Evolutionary conservation across 2,888 invertebrate genomes (phyloP), one percentile per base, ranked within the genome.

Genomic region (Cheilosia scutellata): DNA sequence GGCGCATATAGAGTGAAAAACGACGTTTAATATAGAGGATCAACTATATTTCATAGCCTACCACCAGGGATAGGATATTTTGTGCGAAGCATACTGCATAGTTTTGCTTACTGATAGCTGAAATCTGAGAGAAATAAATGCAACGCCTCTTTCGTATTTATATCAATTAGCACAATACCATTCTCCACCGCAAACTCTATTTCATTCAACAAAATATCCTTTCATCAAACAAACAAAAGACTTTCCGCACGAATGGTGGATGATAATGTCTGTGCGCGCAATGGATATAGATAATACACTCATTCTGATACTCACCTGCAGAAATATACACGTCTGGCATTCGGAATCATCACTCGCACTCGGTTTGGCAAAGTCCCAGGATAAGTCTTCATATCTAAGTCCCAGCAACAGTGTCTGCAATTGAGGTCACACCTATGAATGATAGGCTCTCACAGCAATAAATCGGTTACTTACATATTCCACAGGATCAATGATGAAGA

Each of bases 321-420:
- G 93, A 93, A 98, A 98, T 87, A 99, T 94, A 91, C 98, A 98
- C 7, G 98, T 98, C 88, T 98, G 93, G 90, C 97, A 97, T 91
- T 98, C 96, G 20, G 95, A 94, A 90, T 97, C 96, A 89, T 96
- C 95, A 90, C 93, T 93, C 90, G 96, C 96, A 90, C 96, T 96
- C 0, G 96, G 96, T 89, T 97, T 95, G 0, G 97, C 97, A 92
- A 96, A 96, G 91, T 98, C 98, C 98, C 98, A 98, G 16, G 97
- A 97, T 87, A 98, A 93, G 90, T 98, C 97, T 89, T 97, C 97
- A 90, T 97, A 98, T 57, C 96, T 95, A 60, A 98, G 93, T 29
- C 98, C 97, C 62, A 98, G 93, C 47, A 98, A 93, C 57, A 98
- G 94, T 84, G 96, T 96, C 98, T 98, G 92, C 29, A 92, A 91